Percentiles rank a stretch among this genome's conserved stretches.
These are phyloP conservation scores for Oligia fasciuncula DNA, from an alignment of 2,888 invertebrate species.

Conservation along the genomic window DNA sequence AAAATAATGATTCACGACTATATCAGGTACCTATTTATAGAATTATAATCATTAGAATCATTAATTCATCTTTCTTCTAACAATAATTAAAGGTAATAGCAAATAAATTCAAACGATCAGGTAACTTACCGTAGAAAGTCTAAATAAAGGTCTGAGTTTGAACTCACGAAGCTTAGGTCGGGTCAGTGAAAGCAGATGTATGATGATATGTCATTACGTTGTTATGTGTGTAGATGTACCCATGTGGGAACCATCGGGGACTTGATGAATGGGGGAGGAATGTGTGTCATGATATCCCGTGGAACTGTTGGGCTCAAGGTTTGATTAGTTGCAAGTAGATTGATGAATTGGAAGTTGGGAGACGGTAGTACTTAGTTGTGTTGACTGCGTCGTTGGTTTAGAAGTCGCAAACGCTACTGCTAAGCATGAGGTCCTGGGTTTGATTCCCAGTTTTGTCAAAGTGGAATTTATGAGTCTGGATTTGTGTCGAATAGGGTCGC, in stretches of 20 bases:
- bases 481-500: too few species aligned
- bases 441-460: background rate
- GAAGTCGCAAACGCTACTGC: background rate
- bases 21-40: too few species aligned
- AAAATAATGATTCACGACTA: too few species aligned
- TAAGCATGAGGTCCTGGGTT: background rate
- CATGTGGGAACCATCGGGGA: slow-evolving; percentile 5
- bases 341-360: background rate
- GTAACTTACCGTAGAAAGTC: slow-evolving; percentile 56
- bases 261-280: background rate
- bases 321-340: background rate
- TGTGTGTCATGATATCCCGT: slow-evolving; percentile 35
- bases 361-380: background rate
- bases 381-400: background rate
- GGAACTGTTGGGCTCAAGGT: background rate
- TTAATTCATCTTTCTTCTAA: background rate
- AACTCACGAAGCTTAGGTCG: slow-evolving; percentile 48
- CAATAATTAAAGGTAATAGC: slow-evolving; percentile 12
- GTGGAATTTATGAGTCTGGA: background rate
- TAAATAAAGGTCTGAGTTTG: slow-evolving; percentile 21
- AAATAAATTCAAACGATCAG: slow-evolving; percentile 29
- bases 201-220: slow-evolving; percentile 46
- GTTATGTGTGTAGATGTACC: slow-evolving; percentile 7
- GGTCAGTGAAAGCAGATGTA: slow-evolving; percentile 52
- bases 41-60: too few species aligned